These are phyloP conservation scores for Littorina saxatilis DNA, from an alignment of 1,140 invertebrate genomes.

Conservation along the genomic window DNA sequence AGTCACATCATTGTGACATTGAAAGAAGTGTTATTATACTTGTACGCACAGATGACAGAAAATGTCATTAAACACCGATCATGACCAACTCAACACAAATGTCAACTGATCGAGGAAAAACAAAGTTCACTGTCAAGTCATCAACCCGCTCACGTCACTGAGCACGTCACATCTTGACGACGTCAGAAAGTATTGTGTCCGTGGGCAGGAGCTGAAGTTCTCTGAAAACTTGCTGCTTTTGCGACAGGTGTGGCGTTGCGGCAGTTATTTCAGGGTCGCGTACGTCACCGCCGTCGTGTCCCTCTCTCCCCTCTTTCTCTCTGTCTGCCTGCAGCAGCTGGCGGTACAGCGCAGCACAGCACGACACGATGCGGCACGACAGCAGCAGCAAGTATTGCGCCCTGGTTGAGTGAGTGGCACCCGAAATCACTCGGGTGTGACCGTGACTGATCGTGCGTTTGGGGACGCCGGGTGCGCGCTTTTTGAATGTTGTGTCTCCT, in stretches of 20 bases:
- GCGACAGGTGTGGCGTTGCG: too few relatives aligned
- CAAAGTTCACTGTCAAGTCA: not conserved
- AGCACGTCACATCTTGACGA: too few relatives aligned
- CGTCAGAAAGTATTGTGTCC: not conserved
- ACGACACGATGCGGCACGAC: not conserved
- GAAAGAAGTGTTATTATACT: too few relatives aligned
- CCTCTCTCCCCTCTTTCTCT: too few relatives aligned
- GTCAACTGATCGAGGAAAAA: not conserved
- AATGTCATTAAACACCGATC: too few relatives aligned
- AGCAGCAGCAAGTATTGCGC: not conserved
- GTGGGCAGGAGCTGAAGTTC: not conserved
- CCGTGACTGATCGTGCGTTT: not conserved
- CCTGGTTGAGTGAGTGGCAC: not conserved
- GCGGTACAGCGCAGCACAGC: not conserved
- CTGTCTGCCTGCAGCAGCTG: not conserved
- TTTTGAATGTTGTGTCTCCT: not conserved
- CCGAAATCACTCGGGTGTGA: not conserved
- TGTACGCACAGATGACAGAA: too few relatives aligned
- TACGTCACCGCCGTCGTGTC: too few relatives aligned
- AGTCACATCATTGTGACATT: too few relatives aligned
- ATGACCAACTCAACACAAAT: not conserved
- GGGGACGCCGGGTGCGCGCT: not conserved
- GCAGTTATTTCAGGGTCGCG: not conserved
- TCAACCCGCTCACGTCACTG: not conserved
- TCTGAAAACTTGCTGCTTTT: too few relatives aligned